Evolutionary conservation across 1,140 invertebrate genomes (phyloP), one percentile per base, ranked within the genome.

Genomic region (Microplitis demolitor): DNA sequence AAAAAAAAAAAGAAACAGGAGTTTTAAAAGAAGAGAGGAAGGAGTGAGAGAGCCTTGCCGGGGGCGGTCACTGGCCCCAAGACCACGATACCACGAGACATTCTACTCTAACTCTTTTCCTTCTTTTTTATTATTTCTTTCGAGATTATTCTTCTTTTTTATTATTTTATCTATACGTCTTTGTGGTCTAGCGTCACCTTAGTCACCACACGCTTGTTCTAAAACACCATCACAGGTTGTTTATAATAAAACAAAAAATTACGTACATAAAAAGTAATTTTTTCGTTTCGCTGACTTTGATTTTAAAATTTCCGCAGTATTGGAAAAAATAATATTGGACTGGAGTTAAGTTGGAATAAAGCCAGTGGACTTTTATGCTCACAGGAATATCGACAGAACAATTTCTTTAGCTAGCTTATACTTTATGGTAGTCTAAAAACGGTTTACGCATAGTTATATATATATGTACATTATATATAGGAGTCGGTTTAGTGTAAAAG

Each of bases 31-130:
- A 16, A 71, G 56, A 56, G 63, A 69, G 66, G 61, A 63, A 13
- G 63, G 33, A 39, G 63, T 51, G 45, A 54, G 66, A 63, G 73
- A 74, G 69, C 73, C 68, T 74, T 71, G 73, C 73, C 73, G 69
- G 73, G 72, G 73, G 73, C 73, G 73, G 73, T 74, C 73, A 74
- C 63, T 74, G 73, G 73, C 73, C 73, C 66, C 73, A 53, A 67
- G 66, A 72, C 69, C 62, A 72, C 73, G 53, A 67, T 50, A 72
- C 69, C 62, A 72, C 61, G 62, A 62, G 61, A 64, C 70, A 66
- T 64, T 72, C 60, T 71, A 71, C 51, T 64, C 69, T 64, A 45
- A 64, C 61, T 62, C 68, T 53, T 50, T 14, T 45, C 14, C 14
- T 56, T 1, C 34, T 39, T 62, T 31, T 62, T 62, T 31, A 13